Conservation (phyloP, 2,113 vertebrate species). For the Pterophyllum scalare region DNA sequence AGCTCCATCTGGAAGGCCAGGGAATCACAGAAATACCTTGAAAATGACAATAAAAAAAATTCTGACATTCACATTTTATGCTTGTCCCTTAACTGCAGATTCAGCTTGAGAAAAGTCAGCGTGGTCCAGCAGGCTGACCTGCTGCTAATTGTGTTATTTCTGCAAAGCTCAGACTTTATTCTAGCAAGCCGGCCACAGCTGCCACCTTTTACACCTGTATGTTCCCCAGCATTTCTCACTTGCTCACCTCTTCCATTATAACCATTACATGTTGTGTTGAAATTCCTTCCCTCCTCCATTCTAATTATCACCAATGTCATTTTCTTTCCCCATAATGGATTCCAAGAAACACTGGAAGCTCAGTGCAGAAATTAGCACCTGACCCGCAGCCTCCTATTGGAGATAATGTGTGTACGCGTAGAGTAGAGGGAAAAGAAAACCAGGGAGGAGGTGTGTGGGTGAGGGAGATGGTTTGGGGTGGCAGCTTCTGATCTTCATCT, state of each 20-base stretch:
- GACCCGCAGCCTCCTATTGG: constrained; percentile 64
- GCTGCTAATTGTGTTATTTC: constrained; percentile 63
- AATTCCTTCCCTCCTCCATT: constrained; percentile 57
- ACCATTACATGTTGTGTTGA: constrained; percentile 58
- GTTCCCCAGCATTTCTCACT: constrained; percentile 29
- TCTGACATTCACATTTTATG: background rate
- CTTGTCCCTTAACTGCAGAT: constrained; percentile 1
- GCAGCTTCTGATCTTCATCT: constrained; percentile 54
- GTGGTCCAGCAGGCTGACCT: background rate
- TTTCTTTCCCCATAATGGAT: constrained; percentile 70
- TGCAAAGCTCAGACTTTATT: constrained; percentile 20
- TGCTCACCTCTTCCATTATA: constrained; percentile 45
- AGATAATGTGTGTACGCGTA: constrained; percentile 66
- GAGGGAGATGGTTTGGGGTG: constrained; percentile 22
- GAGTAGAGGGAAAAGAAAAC: constrained; percentile 19
- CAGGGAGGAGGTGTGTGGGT: constrained; percentile 5
- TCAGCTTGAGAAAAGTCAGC: background rate
- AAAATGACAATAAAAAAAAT: background rate
- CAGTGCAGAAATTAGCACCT: constrained; percentile 68
- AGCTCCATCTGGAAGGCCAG: too few relatives aligned
- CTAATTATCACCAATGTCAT: constrained; percentile 68
- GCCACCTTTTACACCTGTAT: constrained; percentile 1
- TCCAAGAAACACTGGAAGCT: constrained; percentile 72
- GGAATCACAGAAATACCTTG: background rate
- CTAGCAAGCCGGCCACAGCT: background rate